Percentiles rank a stretch among this genome's conserved stretches.
These are phyloP conservation scores for Scomber japonicus DNA, from an alignment of 2,113 vertebrate species.

Conservation along the genomic window DNA sequence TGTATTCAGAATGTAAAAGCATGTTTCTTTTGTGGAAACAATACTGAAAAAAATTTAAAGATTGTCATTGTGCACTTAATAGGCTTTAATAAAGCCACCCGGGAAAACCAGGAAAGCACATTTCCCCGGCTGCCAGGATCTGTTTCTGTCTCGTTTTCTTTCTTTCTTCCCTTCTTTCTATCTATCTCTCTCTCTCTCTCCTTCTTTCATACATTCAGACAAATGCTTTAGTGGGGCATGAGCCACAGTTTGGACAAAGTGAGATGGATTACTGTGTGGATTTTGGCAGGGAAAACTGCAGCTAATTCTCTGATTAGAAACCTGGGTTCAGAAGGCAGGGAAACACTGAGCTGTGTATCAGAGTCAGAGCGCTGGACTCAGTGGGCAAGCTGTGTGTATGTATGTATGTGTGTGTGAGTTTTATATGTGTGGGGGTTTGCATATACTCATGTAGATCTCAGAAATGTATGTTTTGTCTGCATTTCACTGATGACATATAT, in stretches of 20 bases:
- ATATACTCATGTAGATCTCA: conserved; percentile 7
- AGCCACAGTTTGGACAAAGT: conserved; percentile 77
- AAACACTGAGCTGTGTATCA: conserved; percentile 68
- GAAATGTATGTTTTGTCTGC: conserved; percentile 13
- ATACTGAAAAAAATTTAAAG: conserved; percentile 41
- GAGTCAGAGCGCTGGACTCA: conserved; percentile 51
- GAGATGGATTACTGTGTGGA: conserved; percentile 76
- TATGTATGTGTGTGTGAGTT: conserved; percentile 43
- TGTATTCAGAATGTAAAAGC: conserved; percentile 32
- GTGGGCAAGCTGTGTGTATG: conserved; percentile 24
- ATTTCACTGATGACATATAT: not conserved
- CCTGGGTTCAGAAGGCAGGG: conserved; percentile 70
- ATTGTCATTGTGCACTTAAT: conserved; percentile 56
- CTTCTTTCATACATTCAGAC: conserved; percentile 51
- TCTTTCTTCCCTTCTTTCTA: not conserved
- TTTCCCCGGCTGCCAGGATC: conserved; percentile 56
- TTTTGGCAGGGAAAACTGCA: conserved; percentile 68
- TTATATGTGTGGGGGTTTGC: not conserved
- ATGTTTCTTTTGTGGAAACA: conserved; percentile 49
- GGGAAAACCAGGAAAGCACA: conserved; percentile 44
- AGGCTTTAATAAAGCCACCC: conserved; percentile 66
- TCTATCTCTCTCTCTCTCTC: conserved; percentile 9
- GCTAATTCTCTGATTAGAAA: conserved; percentile 83
- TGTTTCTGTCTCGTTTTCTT: conserved; percentile 22
- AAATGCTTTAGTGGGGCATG: conserved; percentile 58